phyloP scores from a whole-genome alignment of 2,797 vertebrate genomes.

The Esox lucius region DNA sequence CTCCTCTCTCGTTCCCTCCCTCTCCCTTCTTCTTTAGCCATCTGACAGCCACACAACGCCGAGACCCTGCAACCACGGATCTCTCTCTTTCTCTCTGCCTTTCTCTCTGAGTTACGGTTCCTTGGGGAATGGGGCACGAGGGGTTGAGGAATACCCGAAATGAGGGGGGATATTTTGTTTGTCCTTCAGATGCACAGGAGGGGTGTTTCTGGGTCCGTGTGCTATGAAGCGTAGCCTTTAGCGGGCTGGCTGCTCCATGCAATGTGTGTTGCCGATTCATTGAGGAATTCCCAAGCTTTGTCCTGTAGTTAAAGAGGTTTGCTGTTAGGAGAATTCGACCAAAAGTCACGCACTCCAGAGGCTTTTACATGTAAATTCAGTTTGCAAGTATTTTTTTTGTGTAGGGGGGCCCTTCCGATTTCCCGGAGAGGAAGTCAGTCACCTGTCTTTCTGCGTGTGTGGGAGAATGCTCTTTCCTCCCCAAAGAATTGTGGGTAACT shows the following conservation, averaged over 20 bases:
- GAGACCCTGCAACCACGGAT: not conserved
- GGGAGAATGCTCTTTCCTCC: no score
- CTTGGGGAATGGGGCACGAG: not conserved
- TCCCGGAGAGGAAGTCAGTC: no score
- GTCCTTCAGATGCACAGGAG: not conserved
- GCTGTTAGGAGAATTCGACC: not conserved
- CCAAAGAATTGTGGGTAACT: not conserved
- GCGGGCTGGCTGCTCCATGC: not conserved
- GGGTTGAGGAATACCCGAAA: no score
- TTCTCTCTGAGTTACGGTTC: not conserved
- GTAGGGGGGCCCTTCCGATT: no score
- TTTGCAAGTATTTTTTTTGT: not conserved
- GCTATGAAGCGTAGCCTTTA: not conserved
- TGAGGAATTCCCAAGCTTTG: not conserved
- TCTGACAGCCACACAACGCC: no score
- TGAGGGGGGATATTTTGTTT: not conserved
- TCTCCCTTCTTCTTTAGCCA: not conserved
- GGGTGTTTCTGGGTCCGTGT: not conserved
- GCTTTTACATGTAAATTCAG: not conserved
- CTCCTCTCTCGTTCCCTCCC: not conserved
- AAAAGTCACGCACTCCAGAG: not conserved
- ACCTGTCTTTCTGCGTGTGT: no score
- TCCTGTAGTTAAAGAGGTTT: not conserved
- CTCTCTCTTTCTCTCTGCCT: constrained; percentile 3
- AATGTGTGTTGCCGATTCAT: not conserved